Percentiles rank a stretch among this genome's conserved stretches.
Evolutionary conservation across 2,888 invertebrate species (phyloP).

Genomic region (Vandiemenella viatica): DNA sequence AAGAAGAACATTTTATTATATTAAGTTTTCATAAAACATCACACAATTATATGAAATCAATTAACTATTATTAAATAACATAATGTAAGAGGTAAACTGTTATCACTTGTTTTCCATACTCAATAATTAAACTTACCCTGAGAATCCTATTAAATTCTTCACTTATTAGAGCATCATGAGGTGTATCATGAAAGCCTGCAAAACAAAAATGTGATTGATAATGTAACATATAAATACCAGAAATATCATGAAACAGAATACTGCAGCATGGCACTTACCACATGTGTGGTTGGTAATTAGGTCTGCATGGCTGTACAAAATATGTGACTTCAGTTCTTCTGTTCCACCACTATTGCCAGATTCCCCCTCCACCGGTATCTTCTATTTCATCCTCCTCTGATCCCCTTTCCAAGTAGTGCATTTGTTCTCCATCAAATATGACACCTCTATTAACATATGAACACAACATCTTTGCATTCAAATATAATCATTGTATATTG

Average conservation of each 20-base stretch:
- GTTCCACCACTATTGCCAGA: conserved; percentile 21
- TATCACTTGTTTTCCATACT: neutral
- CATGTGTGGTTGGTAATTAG: conserved; percentile 40
- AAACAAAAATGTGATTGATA: conserved; percentile 1
- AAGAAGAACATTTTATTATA: no score
- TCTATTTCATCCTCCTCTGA: conserved; percentile 13
- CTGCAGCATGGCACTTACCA: conserved; percentile 33
- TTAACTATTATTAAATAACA: no score
- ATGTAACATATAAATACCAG: neutral
- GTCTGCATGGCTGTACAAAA: conserved; percentile 51
- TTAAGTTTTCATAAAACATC: no score
- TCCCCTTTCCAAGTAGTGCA: conserved; percentile 52
- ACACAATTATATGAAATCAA: no score
- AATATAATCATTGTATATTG: no score
- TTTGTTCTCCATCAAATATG: conserved; percentile 58
- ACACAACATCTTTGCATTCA: no score
- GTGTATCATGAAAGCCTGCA: conserved; percentile 25
- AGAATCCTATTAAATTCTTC: conserved; percentile 41
- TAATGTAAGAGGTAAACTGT: neutral
- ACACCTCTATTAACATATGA: conserved; percentile 52
- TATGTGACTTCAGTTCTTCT: conserved; percentile 37
- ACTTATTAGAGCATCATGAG: conserved; percentile 28
- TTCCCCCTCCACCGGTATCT: conserved; percentile 14
- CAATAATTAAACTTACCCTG: conserved; percentile 39
- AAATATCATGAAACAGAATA: neutral